Conservation (phyloP, 2,797 vertebrate genomes). For the Muraenolepis orangiensis region DNA sequence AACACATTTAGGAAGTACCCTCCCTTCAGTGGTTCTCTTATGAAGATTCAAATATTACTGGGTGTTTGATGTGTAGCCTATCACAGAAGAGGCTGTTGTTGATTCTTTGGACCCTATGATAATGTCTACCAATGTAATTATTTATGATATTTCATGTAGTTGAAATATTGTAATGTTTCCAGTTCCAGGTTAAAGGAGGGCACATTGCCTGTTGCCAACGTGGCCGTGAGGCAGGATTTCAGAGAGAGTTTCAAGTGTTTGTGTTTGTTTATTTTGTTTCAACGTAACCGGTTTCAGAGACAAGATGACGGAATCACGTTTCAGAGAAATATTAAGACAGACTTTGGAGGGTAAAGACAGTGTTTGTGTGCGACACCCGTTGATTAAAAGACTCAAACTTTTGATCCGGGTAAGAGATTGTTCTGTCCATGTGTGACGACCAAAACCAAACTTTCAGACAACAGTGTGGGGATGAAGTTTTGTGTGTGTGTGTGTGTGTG, state of each 20-base stretch:
- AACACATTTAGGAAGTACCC: background rate
- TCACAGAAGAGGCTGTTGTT: background rate
- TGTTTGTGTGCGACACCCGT: slow-evolving; percentile 6
- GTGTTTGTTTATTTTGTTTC: background rate
- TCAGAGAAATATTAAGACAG: slow-evolving; percentile 9
- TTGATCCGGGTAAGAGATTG: slow-evolving; percentile 7
- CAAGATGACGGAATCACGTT: slow-evolving; percentile 4
- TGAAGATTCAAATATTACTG: background rate
- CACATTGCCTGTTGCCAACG: background rate
- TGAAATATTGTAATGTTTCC: background rate
- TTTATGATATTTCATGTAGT: slow-evolving; percentile 32
- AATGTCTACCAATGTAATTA: slow-evolving; percentile 8
- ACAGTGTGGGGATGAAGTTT: background rate
- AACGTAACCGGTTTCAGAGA: background rate
- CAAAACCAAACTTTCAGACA: slow-evolving; percentile 5
- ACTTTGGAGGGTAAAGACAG: background rate
- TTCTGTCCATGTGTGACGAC: slow-evolving; percentile 1
- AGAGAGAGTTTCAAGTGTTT: background rate
- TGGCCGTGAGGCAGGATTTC: background rate
- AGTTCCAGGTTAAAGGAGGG: background rate
- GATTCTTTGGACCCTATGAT: background rate
- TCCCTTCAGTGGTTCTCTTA: background rate
- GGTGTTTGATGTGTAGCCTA: background rate
- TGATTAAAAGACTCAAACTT: slow-evolving; percentile 17
- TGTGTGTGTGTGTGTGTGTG: slow-evolving; percentile 19